Evolutionary conservation across 2,113 vertebrate species (phyloP).

Genomic region (Aldabrachelys gigantea): DNA sequence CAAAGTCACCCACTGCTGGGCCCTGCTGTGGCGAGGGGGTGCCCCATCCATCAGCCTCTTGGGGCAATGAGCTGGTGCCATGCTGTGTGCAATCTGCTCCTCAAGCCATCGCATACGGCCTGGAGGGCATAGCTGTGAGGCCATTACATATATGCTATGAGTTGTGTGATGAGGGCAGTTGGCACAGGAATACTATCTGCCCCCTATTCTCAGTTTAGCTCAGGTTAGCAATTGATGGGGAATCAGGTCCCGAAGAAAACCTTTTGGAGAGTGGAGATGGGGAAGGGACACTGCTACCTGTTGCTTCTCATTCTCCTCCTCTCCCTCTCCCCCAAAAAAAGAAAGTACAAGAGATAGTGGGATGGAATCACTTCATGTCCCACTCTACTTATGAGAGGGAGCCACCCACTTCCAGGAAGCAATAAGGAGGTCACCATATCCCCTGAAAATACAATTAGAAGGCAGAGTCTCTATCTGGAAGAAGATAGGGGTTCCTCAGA

Average conservation of each 20-base stretch:
- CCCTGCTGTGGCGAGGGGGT: background rate
- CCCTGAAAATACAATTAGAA: background rate
- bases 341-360: background rate
- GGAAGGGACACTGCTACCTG: too few species aligned
- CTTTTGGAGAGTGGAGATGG: too few species aligned
- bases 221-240: too few species aligned
- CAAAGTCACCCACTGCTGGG: background rate
- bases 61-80: background rate
- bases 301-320: too few species aligned
- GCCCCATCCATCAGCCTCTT: background rate
- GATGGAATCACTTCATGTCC: background rate
- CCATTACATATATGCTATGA: too few species aligned
- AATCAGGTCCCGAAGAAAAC: too few species aligned
- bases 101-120: background rate
- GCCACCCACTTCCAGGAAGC: background rate
- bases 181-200: background rate
- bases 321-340: background rate
- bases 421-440: too few species aligned
- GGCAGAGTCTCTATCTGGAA: background rate
- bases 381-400: background rate
- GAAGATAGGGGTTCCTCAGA: background rate
- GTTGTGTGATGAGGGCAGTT: too few species aligned
- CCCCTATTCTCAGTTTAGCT: background rate
- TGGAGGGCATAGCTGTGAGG: too few species aligned
- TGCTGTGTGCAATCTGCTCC: background rate